Percentiles rank a stretch among this genome's conserved stretches.
phyloP scores from a whole-genome alignment of 2,797 vertebrate genomes.

The Gambelia wislizenii region DNA sequence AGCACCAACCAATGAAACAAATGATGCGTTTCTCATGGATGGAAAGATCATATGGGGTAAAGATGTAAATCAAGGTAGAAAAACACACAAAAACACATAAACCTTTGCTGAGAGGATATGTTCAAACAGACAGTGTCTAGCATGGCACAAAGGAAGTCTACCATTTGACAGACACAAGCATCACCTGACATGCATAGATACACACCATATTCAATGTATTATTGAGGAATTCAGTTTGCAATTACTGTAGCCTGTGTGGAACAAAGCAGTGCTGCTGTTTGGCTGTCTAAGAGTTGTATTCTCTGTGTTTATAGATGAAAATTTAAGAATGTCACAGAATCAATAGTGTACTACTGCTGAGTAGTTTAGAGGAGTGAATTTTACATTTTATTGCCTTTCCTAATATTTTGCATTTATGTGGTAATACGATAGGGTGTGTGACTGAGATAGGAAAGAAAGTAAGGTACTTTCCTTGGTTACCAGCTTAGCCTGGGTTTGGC shows the following conservation, averaged over 20 bases:
- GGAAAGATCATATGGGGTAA: not conserved
- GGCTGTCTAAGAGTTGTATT: not conserved
- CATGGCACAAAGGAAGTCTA: not conserved
- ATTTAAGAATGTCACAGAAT: conserved; percentile 1
- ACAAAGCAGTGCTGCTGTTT: conserved; percentile 2
- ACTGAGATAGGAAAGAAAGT: not conserved
- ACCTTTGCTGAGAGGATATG: not conserved
- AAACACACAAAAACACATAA: too few relatives aligned
- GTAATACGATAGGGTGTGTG: not conserved
- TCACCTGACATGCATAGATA: not conserved
- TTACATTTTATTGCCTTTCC: not conserved
- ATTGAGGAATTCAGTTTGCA: conserved; percentile 2
- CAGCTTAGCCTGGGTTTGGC: not conserved
- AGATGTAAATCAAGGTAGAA: not conserved
- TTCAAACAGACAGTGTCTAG: not conserved
- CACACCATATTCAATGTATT: not conserved
- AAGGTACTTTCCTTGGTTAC: conserved; percentile 1
- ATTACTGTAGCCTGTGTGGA: not conserved
- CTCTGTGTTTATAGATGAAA: not conserved
- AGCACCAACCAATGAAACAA: not conserved
- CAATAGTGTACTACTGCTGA: not conserved
- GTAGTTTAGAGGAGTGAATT: not conserved
- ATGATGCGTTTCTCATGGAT: not conserved
- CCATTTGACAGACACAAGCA: not conserved
- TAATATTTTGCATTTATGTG: not conserved